Evolutionary conservation across 2,797 vertebrate species (phyloP).

Genomic region (Halcyon leucocephala): DNA sequence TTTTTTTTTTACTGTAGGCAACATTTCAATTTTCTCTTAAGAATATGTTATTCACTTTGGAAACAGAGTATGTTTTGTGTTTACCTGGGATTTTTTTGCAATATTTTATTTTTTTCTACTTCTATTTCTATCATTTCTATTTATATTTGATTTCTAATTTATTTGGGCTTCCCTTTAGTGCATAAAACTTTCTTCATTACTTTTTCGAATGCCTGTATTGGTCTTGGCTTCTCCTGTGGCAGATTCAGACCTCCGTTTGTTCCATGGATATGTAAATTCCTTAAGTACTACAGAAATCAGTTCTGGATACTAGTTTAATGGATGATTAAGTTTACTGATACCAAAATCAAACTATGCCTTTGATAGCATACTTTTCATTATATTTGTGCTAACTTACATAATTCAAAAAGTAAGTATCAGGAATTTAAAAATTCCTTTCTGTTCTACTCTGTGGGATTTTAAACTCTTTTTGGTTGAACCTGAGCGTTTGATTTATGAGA

Average conservation of each 20-base stretch:
- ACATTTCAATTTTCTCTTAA: background rate
- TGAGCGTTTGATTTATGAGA: conserved; percentile 20
- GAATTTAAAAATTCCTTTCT: background rate
- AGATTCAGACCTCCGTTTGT: background rate
- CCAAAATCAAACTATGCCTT: conserved; percentile 10
- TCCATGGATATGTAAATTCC: background rate
- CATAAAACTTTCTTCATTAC: background rate
- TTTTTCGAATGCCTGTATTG: background rate
- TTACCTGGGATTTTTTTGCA: background rate
- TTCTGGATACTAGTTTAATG: background rate
- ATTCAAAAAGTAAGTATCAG: background rate
- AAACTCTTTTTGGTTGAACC: background rate
- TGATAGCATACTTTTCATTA: background rate
- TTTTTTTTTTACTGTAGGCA: background rate
- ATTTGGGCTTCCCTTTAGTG: background rate
- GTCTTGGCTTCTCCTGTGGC: background rate
- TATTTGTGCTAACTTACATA: background rate
- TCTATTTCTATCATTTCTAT: background rate
- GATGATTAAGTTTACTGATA: background rate
- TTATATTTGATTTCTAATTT: background rate
- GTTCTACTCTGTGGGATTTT: background rate
- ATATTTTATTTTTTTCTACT: background rate
- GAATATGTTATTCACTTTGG: background rate
- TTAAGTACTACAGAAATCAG: background rate
- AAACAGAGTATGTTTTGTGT: background rate